phyloP scores from a whole-genome alignment of 2,888 invertebrate species.

The Drosophila dives region DNA sequence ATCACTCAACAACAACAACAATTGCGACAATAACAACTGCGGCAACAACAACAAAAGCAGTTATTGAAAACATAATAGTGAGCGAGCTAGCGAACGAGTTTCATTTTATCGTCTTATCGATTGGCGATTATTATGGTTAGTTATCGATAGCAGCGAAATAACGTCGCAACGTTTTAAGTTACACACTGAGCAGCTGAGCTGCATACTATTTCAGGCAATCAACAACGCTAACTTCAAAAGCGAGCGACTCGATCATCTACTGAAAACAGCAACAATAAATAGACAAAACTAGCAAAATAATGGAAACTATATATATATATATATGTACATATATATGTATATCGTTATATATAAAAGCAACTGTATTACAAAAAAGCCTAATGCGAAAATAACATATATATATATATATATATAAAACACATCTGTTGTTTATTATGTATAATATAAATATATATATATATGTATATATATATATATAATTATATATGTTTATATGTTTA shows the following conservation, averaged over 20 bases:
- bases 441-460: constrained; percentile 35
- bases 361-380: constrained; percentile 4
- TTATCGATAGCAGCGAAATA: constrained; percentile 36
- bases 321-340: background rate
- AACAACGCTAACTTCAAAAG: constrained; percentile 70
- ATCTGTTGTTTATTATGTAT: constrained; percentile 59
- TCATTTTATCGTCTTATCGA: constrained; percentile 18
- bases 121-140: constrained; percentile 1
- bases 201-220: constrained; percentile 70
- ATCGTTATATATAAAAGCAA: constrained; percentile 17
- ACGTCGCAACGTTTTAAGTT: constrained; percentile 57
- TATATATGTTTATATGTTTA: constrained; percentile 14
- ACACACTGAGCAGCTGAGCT: constrained; percentile 62
- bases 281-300: constrained; percentile 28
- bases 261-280: constrained; percentile 43
- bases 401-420: constrained; percentile 7
- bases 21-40: constrained; percentile 1
- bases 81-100: constrained; percentile 16
- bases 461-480: constrained; percentile 16
- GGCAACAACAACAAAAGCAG: background rate
- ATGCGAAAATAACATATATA: constrained; percentile 21
- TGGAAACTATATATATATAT: constrained; percentile 2
- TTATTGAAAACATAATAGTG: constrained; percentile 16
- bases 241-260: constrained; percentile 46
- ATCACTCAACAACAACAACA: background rate